Conservation (phyloP, 1,140 invertebrate genomes). For the Archivesica marissinica region DNA sequence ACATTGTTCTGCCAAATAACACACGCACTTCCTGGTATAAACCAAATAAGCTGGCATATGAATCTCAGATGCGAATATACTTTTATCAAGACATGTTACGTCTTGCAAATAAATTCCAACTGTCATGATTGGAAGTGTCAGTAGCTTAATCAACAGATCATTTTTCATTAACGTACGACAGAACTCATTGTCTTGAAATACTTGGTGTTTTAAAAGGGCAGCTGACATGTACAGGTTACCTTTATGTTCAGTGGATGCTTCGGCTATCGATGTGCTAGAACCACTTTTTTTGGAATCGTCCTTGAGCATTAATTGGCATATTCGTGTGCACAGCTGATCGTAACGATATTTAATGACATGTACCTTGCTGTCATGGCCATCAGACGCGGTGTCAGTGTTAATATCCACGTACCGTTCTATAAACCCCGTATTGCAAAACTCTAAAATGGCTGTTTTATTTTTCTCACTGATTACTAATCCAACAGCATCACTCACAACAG, state of each 20-base stretch:
- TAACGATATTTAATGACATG: background rate
- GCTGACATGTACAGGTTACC: background rate
- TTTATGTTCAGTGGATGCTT: background rate
- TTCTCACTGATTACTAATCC: background rate
- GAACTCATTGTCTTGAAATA: background rate
- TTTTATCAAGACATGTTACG: background rate
- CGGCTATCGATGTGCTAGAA: background rate
- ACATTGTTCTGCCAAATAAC: background rate
- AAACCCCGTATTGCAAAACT: background rate
- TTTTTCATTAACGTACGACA: background rate
- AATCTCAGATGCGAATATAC: background rate
- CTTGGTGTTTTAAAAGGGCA: background rate
- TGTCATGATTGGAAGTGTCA: background rate
- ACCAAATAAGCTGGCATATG: background rate
- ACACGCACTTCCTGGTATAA: background rate
- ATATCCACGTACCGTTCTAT: background rate
- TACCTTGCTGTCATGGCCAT: background rate
- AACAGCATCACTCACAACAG: background rate
- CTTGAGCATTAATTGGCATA: background rate
- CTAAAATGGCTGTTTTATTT: background rate
- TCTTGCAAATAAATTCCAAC: background rate
- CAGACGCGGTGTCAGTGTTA: background rate
- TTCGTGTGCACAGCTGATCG: background rate
- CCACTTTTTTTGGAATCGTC: background rate
- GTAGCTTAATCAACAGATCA: background rate